A percentile compares a stretch with the other conserved stretches of the same genome.
These are phyloP conservation scores for Sinopyrophorus schimmeli DNA, from an alignment of 2,888 invertebrate genomes.

Conservation along the genomic window DNA sequence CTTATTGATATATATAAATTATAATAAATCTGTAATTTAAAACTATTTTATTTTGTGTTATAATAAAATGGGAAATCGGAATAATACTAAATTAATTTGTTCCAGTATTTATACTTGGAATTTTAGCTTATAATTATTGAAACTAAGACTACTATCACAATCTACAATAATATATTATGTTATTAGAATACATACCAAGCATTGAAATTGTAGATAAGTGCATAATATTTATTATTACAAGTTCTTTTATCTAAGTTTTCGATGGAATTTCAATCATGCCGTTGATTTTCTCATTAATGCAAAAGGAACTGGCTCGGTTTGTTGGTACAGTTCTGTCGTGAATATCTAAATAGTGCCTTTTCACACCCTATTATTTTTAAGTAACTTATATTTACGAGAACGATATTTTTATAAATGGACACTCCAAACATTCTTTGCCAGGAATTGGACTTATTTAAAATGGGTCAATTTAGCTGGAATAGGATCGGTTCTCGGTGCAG, in stretches of 20 bases:
- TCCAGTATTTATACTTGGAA: no score
- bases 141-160: no score
- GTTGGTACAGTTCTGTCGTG: conserved; percentile 2
- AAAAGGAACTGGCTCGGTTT: background rate
- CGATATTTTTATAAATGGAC: background rate
- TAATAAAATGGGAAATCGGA: no score
- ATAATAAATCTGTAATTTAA: no score
- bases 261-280: conserved; percentile 3
- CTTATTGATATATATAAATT: no score
- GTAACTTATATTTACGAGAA: background rate
- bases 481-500: conserved; percentile 6
- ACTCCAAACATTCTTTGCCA: background rate
- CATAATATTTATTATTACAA: conserved; percentile 15
- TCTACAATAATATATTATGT: no score
- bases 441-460: no score
- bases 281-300: conserved; percentile 6
- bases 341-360: conserved; percentile 6
- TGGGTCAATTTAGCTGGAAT: background rate
- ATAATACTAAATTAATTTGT: no score
- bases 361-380: conserved; percentile 4
- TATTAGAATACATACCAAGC: no score
- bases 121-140: no score
- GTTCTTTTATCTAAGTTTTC: conserved; percentile 13
- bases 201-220: conserved; percentile 8
- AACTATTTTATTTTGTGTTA: no score